Evolutionary conservation across 2,888 invertebrate species (phyloP).

Genomic region (Idaea biselata): DNA sequence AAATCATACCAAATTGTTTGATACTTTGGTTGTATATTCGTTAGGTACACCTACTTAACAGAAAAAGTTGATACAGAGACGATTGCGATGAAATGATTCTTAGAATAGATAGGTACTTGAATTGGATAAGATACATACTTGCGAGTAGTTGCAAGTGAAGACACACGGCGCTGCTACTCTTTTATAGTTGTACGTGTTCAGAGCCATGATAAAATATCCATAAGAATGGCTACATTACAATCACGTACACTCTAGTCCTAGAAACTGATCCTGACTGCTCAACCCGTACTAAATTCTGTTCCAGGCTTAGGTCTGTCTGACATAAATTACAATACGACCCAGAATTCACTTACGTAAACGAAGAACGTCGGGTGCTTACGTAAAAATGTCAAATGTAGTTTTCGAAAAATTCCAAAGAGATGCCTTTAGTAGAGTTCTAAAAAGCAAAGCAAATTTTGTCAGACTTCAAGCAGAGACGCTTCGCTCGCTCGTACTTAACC

Average conservation of each 20-base stretch:
- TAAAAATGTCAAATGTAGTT: neutral
- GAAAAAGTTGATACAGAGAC: too few relatives aligned
- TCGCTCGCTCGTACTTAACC: too few relatives aligned
- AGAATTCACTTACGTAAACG: neutral
- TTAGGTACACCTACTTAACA: too few relatives aligned
- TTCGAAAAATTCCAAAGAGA: neutral
- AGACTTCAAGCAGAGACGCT: too few relatives aligned
- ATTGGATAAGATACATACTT: too few relatives aligned
- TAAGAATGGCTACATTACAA: neutral
- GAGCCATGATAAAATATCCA: neutral
- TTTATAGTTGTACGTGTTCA: neutral
- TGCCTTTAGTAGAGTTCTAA: neutral
- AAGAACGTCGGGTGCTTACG: neutral
- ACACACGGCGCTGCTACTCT: neutral
- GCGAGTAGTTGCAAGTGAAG: too few relatives aligned
- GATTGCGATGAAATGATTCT: too few relatives aligned
- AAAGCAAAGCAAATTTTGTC: too few relatives aligned
- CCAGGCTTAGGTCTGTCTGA: constrained; percentile 1
- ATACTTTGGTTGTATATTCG: too few relatives aligned
- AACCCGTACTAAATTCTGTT: neutral
- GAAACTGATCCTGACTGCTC: neutral
- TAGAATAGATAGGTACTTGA: too few relatives aligned
- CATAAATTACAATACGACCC: neutral
- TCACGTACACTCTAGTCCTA: neutral
- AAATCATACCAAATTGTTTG: too few relatives aligned